Evolutionary conservation across 2,888 invertebrate species (phyloP).

Genomic region (Drosophila peninsularis): DNA sequence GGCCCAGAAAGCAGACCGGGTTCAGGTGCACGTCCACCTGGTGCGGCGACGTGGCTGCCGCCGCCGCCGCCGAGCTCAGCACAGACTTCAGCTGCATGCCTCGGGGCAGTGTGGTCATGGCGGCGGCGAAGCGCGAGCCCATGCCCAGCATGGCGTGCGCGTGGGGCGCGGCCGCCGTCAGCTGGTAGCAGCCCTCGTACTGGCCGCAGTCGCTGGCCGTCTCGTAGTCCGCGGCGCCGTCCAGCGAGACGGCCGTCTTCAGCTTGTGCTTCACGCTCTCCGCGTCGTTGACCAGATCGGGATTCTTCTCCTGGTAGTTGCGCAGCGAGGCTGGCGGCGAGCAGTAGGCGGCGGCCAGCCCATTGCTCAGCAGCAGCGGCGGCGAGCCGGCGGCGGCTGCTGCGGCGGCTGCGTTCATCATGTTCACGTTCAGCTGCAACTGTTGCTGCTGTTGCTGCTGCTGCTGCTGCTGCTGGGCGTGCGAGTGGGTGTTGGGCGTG

Average conservation of each 20-base stretch:
- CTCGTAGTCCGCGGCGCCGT: constrained; percentile 83
- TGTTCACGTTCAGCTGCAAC: constrained; percentile 75
- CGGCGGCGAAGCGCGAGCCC: constrained; percentile 84
- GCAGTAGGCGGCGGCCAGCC: constrained; percentile 83
- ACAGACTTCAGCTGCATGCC: constrained; percentile 85
- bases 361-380: constrained; percentile 69
- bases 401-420: constrained; percentile 72
- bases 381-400: constrained; percentile 83
- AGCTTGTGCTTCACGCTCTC: constrained; percentile 87
- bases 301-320: constrained; percentile 89
- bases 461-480: constrained; percentile 56
- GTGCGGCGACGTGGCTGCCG: constrained; percentile 86
- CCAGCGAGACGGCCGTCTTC: constrained; percentile 83
- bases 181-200: constrained; percentile 84
- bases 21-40: constrained; percentile 91
- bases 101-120: constrained; percentile 86
- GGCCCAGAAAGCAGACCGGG: constrained; percentile 91
- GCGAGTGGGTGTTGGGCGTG: constrained; percentile 68
- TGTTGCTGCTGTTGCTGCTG: constrained; percentile 69
- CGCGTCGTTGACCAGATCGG: constrained; percentile 91
- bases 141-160: constrained; percentile 49
- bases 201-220: constrained; percentile 82
- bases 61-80: constrained; percentile 57
- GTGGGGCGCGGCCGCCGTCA: constrained; percentile 82
- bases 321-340: constrained; percentile 86